Base-by-base conservation (phyloP, 2,888 invertebrate genomes). In the Tromatobia lineatoria region DNA sequence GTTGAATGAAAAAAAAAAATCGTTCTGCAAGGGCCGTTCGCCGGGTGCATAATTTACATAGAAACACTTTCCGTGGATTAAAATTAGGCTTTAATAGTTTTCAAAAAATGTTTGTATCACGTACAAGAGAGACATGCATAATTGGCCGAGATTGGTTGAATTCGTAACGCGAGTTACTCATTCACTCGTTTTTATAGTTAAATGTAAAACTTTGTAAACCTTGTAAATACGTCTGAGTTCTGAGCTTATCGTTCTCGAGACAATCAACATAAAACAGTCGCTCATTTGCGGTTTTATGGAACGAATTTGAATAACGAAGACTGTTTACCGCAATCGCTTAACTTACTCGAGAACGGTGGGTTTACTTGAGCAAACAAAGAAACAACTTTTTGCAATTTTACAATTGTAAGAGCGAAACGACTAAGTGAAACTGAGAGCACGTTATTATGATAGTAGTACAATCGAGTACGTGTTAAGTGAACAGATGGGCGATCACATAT, bases 371-470 rank as follows among this genome's bases (percentile, higher is more conserved):
- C n/a, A 61, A 57, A n/a, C 8, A 52, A 82, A 59, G 59, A 67
- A 59, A 52, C n/a, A 70, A 57, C 34, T 80, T 67, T 76, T 70
- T 75, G 70, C 78, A 70, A 74, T 74, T 84, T 81, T 77, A 80
- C 73, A 61, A 69, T 74, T 77, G 66, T 61, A 52, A 71, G 78
- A 71, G n/a, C 20, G 34, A 69, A 54, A 66, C n/a, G 70, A 75
- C 75, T 74, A 76, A 76, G 67, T 57, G 42, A 54, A 66, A 50
- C 38, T 76, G 67, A 66, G 82, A 84, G 81, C 82, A 84, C 84
- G 74, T 82, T 82, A 84, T 84, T 81, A 84, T 84, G 84, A 82
- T 84, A 82, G 70, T 78, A 82, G 84, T 84, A 84, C 84, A 84
- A 84, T 84, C 78, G 79, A 84, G 47, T 84, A 81, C 82, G 84